Evolutionary conservation across 2,113 vertebrate species (phyloP).

Genomic region (Amphiprion percula): DNA sequence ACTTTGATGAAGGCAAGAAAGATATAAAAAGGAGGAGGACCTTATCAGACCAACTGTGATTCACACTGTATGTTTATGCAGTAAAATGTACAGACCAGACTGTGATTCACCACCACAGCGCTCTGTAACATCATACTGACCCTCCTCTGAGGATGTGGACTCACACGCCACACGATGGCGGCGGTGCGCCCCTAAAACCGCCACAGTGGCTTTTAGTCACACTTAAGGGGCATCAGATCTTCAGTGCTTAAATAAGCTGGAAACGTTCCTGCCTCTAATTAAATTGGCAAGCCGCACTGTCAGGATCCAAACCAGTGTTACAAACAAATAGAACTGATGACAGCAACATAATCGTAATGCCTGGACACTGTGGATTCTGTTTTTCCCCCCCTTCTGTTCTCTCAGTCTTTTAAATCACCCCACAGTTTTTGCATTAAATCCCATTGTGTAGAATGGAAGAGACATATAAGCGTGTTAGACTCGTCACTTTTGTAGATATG

Average conservation of each 20-base stretch:
- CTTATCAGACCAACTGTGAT: not conserved
- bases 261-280: slow-evolving; percentile 1
- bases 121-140: too few species aligned
- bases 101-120: too few species aligned
- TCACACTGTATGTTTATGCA: not conserved
- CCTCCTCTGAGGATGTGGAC: not conserved
- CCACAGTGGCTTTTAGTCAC: not conserved
- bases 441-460: not conserved
- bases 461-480: not conserved
- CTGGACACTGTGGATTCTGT: not conserved
- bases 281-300: not conserved
- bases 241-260: not conserved
- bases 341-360: not conserved
- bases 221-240: not conserved
- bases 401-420: not conserved
- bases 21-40: not conserved
- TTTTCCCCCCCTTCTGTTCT: too few species aligned
- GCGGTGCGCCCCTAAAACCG: not conserved
- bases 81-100: too few species aligned
- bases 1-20: slow-evolving; percentile 2
- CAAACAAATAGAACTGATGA: not conserved
- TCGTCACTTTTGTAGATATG: not conserved
- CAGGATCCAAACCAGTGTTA: not conserved
- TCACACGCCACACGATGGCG: slow-evolving; percentile 58
- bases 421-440: not conserved